These are phyloP conservation scores for Acomys russatus DNA, from an alignment of 2,797 vertebrate species.

Conservation along the genomic window DNA sequence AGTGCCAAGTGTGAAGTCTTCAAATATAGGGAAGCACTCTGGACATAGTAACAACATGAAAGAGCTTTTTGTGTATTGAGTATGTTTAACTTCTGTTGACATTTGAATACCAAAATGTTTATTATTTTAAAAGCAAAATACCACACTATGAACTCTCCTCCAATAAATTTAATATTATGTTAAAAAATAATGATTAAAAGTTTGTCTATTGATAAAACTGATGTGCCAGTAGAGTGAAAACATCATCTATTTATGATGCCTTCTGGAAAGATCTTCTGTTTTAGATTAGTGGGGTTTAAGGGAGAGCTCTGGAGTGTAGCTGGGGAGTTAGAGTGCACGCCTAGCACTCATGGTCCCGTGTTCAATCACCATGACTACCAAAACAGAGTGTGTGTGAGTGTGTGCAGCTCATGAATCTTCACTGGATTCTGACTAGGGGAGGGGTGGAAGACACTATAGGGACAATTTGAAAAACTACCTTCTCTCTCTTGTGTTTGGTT, in stretches of 20 bases:
- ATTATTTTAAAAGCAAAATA: constrained; percentile 34
- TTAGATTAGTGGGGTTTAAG: neutral
- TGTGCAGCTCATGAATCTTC: rapidly evolving
- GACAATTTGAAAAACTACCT: neutral
- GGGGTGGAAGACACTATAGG: neutral
- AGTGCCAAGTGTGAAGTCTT: neutral
- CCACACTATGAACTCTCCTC: neutral
- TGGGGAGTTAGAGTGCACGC: neutral
- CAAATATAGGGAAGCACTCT: neutral
- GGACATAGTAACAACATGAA: neutral
- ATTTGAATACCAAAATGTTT: neutral
- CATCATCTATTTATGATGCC: neutral
- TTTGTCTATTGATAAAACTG: neutral
- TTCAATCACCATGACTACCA: neutral
- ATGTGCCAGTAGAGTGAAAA: neutral
- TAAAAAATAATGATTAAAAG: neutral
- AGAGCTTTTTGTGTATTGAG: neutral
- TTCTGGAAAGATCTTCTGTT: neutral
- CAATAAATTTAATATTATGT: constrained; percentile 44
- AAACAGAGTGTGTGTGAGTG: neutral
- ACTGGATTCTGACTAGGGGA: neutral
- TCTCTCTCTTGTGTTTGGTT: neutral
- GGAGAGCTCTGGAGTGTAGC: neutral
- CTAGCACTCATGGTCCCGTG: neutral
- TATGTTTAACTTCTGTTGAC: constrained; percentile 10